Evolutionary conservation across 2,797 vertebrate species (phyloP), one percentile per base, ranked within the genome.

Genomic region (Muscicapa striata): DNA sequence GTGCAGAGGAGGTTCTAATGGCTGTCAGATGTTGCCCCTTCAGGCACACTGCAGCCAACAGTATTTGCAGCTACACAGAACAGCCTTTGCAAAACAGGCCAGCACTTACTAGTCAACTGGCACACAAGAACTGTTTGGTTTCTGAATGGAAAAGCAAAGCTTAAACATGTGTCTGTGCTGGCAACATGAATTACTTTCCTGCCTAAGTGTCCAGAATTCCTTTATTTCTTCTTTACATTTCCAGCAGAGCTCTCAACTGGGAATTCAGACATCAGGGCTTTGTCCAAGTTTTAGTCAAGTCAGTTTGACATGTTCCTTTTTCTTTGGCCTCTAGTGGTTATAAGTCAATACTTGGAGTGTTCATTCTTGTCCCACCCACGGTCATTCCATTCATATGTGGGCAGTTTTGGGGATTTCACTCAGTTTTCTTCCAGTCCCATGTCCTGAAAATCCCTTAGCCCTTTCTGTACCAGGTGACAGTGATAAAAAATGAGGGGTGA

Each of bases 71-170:
- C 78, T 69, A 45, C 52, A 5, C 9, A 45, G 87, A 55, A 84
- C n/a, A 86, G 70, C 40, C 67, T 94, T 75, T 88, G 85, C 46
- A 45, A 70, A 93, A 67, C 45, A 82, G 89, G 52, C 67, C 59
- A 79, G 15, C 36, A 3, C 57, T 92, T 87, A 48, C 12, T 81
- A 90, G 92, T 95, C 80, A 87, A 4, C 77, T 89, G 86, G 81
- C 64, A 52, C 80, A 57, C 30, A 21, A 59, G 51, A 78, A 20
- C 55, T 30, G 48, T 85, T 92, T 76, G 41, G 59, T 84, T 96
- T 94, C 70, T 88, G 77, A 94, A 90, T 95, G 94, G 94, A 95
- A 96, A 96, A 95, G 70, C 77, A 95, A 84, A 96, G 72, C 59
- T 95, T 95, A 92, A 95, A 95, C 92, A 90, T 87, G 77, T 95